These are phyloP conservation scores for Zaprionus lineosus DNA, from an alignment of 2,888 invertebrate genomes.

Conservation along the genomic window DNA sequence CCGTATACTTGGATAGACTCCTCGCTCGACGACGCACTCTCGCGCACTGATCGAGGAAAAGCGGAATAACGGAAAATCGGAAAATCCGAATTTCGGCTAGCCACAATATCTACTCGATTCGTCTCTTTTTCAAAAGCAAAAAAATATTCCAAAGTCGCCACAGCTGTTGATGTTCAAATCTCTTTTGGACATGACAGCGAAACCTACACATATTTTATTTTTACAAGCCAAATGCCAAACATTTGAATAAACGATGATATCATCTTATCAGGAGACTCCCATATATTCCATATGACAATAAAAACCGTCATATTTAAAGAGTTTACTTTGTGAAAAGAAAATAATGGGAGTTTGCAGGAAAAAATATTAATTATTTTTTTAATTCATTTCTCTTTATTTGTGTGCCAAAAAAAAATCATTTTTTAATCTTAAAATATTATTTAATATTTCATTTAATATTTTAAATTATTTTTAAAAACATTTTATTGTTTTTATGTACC, in stretches of 20 bases:
- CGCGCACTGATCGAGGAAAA: slow-evolving; percentile 68
- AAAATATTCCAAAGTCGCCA: slow-evolving; percentile 67
- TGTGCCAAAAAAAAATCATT: no score
- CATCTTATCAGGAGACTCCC: slow-evolving; percentile 7
- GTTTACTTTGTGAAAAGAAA: no score
- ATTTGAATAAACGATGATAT: background rate
- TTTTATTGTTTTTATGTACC: no score
- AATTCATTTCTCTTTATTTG: no score
- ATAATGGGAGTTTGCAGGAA: no score
- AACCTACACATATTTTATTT: slow-evolving; percentile 72
- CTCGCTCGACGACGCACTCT: slow-evolving; percentile 77
- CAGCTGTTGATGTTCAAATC: slow-evolving; percentile 67
- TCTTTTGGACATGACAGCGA: slow-evolving; percentile 58
- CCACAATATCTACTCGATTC: slow-evolving; percentile 7
- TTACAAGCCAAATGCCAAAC: slow-evolving; percentile 5
- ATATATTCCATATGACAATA: background rate
- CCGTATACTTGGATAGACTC: slow-evolving; percentile 38
- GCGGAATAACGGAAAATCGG: slow-evolving; percentile 30
- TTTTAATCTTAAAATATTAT: no score
- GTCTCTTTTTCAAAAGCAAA: slow-evolving; percentile 49
- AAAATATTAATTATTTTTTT: no score
- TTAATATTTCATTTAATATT: background rate
- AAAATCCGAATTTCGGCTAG: no score
- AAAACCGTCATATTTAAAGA: background rate
- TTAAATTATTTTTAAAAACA: no score